Evolutionary conservation across 2,797 vertebrate genomes (phyloP), one percentile per base, ranked within the genome.

Genomic region (Cacajao melanocephalus): DNA sequence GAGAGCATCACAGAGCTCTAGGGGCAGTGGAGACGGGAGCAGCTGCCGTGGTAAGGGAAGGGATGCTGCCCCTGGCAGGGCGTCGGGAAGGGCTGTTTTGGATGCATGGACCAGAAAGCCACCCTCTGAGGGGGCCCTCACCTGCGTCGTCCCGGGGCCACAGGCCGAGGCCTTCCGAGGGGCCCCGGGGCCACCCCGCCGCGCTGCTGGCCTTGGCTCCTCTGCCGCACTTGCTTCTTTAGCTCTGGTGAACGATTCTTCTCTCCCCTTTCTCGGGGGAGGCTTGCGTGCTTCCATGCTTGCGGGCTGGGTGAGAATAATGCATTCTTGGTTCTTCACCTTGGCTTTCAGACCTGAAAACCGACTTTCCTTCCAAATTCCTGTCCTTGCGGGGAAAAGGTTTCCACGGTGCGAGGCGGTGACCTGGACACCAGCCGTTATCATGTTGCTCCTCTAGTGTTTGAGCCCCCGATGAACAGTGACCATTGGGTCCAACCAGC

Each of bases 391-490:
- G 22, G 81, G 81, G 19, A 41, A 15, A 36, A 10, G 10, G 33
- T 39, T 28, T 33, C 3, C 12, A 2, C 11, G 5, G 26, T 20
- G 61, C 1, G 10, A 46, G 72, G 26, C 44, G 76, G 28, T 24
- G 13, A 36, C 36, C 3, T 36, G 72, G 44, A 3, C 58, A 4
- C 39, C 28, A 24, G 24, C 46, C 39, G 44, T 46, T 17, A 8
- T 39, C 22, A 4, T 1, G 0, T 46, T 2, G 1, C 36, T 4
- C 17, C 36, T 36, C n/a, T 52, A 55, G 57, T 1, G 2, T 28
- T 26, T 46, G 76, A 85, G 73, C 14, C 36, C 33, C 33, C 2
- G 0, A 13, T 7, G 36, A 50, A 2, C 1, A 1, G 17, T 19
- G 33, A 67, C 33, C 64, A n/a, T 0, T 41, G 26, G 17, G 41